Percentiles rank a stretch among this genome's conserved stretches.
These are phyloP conservation scores for Cynocephalus volans DNA, from an alignment of 2,113 vertebrate species.

Conservation along the genomic window DNA sequence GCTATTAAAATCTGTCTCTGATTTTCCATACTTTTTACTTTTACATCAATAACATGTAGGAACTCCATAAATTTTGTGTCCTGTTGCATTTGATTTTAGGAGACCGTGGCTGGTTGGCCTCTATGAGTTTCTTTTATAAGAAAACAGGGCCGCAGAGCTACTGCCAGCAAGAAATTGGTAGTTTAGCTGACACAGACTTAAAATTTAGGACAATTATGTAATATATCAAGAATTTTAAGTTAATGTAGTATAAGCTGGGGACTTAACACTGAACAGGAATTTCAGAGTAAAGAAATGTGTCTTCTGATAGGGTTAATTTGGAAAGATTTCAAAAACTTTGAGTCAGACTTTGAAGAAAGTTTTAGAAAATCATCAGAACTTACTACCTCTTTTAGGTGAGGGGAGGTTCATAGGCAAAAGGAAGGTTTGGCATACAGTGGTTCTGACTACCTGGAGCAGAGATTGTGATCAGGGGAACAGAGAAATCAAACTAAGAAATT, in stretches of 20 bases:
- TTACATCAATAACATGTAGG: not conserved
- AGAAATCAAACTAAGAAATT: not conserved
- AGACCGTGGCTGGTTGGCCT: not conserved
- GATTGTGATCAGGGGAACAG: not conserved
- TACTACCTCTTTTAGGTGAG: not conserved
- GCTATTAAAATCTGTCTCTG: slow-evolving; percentile 18
- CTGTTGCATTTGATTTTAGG: slow-evolving; percentile 27
- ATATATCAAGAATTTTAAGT: slow-evolving; percentile 53
- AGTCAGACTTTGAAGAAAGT: slow-evolving; percentile 14
- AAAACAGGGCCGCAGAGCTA: not conserved
- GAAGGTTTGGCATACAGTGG: not conserved
- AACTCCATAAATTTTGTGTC: not conserved
- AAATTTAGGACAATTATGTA: slow-evolving; percentile 7
- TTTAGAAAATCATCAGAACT: not conserved
- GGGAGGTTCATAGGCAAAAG: slow-evolving; percentile 9
- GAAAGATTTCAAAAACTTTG: slow-evolving; percentile 22
- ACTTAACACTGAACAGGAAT: not conserved
- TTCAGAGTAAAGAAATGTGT: not conserved
- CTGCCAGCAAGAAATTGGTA: not conserved
- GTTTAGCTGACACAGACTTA: slow-evolving; percentile 23
- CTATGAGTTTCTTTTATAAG: slow-evolving; percentile 23
- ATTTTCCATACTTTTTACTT: not conserved
- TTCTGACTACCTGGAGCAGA: not conserved
- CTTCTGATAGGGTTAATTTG: not conserved
- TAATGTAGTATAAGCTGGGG: not conserved